These are phyloP conservation scores for Chrysomallon squamiferum DNA, from an alignment of 1,140 invertebrate genomes.

Conservation along the genomic window DNA sequence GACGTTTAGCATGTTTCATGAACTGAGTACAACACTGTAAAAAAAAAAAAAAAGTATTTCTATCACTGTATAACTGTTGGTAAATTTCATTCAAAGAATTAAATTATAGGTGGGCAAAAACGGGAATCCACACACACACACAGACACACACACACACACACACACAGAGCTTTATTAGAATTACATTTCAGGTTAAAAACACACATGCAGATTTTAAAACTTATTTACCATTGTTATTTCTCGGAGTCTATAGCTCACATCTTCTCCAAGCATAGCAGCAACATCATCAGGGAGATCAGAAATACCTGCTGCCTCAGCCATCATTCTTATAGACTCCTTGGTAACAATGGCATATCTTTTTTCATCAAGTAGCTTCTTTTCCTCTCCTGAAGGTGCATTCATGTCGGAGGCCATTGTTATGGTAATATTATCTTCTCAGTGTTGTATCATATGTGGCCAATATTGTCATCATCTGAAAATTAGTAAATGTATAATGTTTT, in stretches of 20 bases:
- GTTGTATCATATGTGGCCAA: too few species aligned
- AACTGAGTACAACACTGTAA: slow-evolving; percentile 59
- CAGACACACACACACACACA: background rate
- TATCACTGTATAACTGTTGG: too few species aligned
- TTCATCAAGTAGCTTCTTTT: slow-evolving; percentile 36
- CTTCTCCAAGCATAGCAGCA: slow-evolving; percentile 54
- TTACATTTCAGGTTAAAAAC: too few species aligned
- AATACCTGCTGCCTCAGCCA: slow-evolving; percentile 52
- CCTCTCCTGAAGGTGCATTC: background rate
- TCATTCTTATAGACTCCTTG: slow-evolving; percentile 55
- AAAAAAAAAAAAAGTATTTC: too few species aligned
- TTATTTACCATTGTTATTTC: slow-evolving; percentile 56
- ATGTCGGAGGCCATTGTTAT: background rate
- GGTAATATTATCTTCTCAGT: too few species aligned
- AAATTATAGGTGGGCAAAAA: too few species aligned
- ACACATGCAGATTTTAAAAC: too few species aligned
- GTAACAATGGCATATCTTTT: slow-evolving; percentile 57
- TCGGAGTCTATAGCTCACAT: slow-evolving; percentile 61
- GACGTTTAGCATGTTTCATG: slow-evolving; percentile 60
- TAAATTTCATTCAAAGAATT: too few species aligned
- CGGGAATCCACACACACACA: background rate
- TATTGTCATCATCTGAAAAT: too few species aligned
- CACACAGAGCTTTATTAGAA: too few species aligned
- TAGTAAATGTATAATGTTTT: too few species aligned
- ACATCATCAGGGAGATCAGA: slow-evolving; percentile 52